phyloP scores from a whole-genome alignment of 2,113 vertebrate genomes.

The Alces alces region DNA sequence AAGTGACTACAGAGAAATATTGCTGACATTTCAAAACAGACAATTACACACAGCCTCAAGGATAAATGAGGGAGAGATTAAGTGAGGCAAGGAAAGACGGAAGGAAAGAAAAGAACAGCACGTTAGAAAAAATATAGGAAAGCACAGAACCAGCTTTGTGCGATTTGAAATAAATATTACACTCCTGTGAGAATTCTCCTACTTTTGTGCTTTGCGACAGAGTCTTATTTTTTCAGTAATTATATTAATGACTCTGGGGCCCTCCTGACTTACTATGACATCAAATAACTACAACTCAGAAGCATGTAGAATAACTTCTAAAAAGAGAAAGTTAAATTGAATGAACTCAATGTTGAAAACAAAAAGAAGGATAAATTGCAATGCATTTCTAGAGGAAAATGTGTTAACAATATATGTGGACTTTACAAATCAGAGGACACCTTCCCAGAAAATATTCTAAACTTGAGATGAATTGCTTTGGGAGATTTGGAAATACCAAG shows the following conservation, averaged over 20 bases:
- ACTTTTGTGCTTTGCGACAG: accelerated
- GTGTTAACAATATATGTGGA: too few relatives aligned
- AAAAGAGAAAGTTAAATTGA: neutral
- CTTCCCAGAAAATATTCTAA: neutral
- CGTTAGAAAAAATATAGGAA: accelerated
- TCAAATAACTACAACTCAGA: neutral
- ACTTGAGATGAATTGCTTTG: neutral
- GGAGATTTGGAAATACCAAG: neutral
- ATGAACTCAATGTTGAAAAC: neutral
- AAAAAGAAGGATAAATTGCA: neutral
- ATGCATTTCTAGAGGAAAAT: neutral
- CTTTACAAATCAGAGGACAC: neutral
- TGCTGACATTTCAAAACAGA: neutral
- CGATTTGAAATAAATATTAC: accelerated
- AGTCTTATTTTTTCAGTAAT: accelerated
- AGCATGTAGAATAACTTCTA: neutral
- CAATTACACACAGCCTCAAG: accelerated
- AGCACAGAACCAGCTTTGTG: neutral
- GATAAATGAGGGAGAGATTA: accelerated
- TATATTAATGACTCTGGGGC: accelerated
- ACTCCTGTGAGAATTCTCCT: neutral
- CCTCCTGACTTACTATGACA: accelerated
- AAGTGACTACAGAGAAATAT: accelerated
- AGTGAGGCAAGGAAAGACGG: accelerated
- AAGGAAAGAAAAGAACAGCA: neutral